Conservation (phyloP, 2,888 invertebrate species). For the Odontocolon sp. region DNA sequence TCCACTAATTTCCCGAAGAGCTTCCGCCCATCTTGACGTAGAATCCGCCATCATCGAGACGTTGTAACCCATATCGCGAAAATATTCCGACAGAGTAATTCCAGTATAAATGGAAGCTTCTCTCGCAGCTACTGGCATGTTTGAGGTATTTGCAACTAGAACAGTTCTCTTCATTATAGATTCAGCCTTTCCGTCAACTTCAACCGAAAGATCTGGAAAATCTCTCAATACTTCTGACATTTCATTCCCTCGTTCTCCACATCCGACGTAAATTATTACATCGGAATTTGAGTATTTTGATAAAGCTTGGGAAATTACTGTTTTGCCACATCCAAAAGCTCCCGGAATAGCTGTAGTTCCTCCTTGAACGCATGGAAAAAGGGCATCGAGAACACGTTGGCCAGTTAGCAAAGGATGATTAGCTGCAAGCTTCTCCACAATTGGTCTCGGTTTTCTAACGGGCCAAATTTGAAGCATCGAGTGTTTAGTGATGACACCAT, state of each 20-base stretch:
- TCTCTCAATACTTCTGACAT: slow-evolving; percentile 88
- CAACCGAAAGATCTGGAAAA: slow-evolving; percentile 87
- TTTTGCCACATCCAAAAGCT: slow-evolving; percentile 89
- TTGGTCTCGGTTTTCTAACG: slow-evolving; percentile 96
- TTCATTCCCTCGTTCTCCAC: slow-evolving; percentile 89
- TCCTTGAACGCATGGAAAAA: slow-evolving; percentile 99
- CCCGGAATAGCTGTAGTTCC: slow-evolving; percentile 91
- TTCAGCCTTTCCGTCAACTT: slow-evolving; percentile 85
- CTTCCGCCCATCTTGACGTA: slow-evolving; percentile 90
- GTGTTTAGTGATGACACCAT: slow-evolving; percentile 92
- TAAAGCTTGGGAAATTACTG: slow-evolving; percentile 88
- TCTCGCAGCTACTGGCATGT: slow-evolving; percentile 98
- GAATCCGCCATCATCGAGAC: slow-evolving; percentile 94
- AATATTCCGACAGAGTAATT: slow-evolving; percentile 98
- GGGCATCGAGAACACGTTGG: slow-evolving; percentile 96
- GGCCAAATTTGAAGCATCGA: slow-evolving; percentile 99
- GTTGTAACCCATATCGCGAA: slow-evolving; percentile 99
- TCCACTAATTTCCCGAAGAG: slow-evolving; percentile 94
- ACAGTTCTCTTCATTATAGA: slow-evolving; percentile 89
- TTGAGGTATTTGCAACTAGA: slow-evolving; percentile 88
- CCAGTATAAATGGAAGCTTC: slow-evolving; percentile 99
- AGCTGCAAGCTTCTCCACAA: slow-evolving; percentile 96
- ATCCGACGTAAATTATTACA: slow-evolving; percentile 88
- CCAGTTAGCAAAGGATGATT: slow-evolving; percentile 98
- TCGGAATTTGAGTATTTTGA: slow-evolving; percentile 89